Evolutionary conservation across 1,140 invertebrate genomes (phyloP).

Genomic region (Drosophila lacteicornis): DNA sequence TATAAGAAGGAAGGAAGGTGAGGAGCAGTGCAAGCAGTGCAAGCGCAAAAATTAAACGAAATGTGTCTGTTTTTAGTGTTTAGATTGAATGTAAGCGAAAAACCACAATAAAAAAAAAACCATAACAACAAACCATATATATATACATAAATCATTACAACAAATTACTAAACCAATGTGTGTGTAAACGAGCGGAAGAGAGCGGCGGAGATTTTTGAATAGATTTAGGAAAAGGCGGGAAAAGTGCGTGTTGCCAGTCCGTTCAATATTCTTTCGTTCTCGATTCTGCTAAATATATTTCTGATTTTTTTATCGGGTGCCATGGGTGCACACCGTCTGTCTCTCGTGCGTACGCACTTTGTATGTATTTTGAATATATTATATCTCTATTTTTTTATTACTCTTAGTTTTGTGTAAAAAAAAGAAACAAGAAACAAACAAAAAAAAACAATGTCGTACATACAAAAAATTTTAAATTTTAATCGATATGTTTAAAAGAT

Average conservation of each 20-base stretch:
- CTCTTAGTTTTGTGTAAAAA: constrained; percentile 43
- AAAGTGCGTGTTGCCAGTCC: constrained; percentile 10
- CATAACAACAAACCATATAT: constrained; percentile 30
- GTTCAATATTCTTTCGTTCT: constrained; percentile 19
- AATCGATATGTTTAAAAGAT: constrained; percentile 31
- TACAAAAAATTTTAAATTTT: constrained; percentile 17
- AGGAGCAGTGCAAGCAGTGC: constrained; percentile 10
- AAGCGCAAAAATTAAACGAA: constrained; percentile 57
- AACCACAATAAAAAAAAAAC: constrained; percentile 50
- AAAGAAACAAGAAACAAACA: constrained; percentile 1
- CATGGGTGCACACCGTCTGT: constrained; percentile 2
- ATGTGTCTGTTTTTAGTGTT: constrained; percentile 81
- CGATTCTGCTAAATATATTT: constrained; percentile 5
- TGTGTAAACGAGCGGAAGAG: constrained; percentile 31
- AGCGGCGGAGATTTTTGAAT: constrained; percentile 27
- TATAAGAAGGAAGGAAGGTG: background rate
- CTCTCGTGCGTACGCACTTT: constrained; percentile 2
- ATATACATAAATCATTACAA: constrained; percentile 40
- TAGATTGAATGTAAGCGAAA: constrained; percentile 67
- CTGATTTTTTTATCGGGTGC: constrained; percentile 4
- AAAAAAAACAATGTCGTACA: constrained; percentile 13
- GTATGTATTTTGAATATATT: constrained; percentile 42
- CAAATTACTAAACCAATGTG: constrained; percentile 40
- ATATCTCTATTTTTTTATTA: constrained; percentile 46
- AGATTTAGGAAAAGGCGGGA: constrained; percentile 3